These are phyloP conservation scores for Cephalotes varians DNA, from an alignment of 2,888 invertebrate species.

Conservation along the genomic window DNA sequence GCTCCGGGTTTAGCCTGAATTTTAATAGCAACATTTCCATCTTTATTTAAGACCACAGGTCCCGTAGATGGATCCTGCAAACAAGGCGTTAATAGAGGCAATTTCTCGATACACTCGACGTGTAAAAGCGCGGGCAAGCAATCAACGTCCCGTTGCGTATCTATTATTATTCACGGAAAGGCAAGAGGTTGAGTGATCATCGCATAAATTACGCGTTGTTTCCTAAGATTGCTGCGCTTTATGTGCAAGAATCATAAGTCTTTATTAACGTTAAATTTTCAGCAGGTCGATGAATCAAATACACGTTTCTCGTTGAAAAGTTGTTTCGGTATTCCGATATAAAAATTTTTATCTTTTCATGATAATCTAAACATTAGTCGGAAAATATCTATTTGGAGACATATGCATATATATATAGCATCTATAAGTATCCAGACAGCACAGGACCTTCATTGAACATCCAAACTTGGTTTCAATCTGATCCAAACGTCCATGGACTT, in stretches of 20 bases:
- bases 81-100: constrained; percentile 19
- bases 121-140: neutral
- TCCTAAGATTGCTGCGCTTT: neutral
- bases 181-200: neutral
- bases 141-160: constrained; percentile 1
- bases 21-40: constrained; percentile 88
- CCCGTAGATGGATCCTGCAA: constrained; percentile 70
- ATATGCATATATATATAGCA: too few relatives aligned
- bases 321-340: too few relatives aligned
- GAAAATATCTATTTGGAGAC: too few relatives aligned
- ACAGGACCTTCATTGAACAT: too few relatives aligned
- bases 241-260: neutral
- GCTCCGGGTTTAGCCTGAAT: constrained; percentile 92
- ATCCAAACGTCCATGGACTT: too few relatives aligned
- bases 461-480: too few relatives aligned
- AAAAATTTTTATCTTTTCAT: too few relatives aligned
- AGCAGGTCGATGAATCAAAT: neutral
- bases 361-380: too few relatives aligned
- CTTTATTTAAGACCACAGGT: constrained; percentile 87
- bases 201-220: neutral
- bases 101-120: neutral
- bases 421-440: too few relatives aligned
- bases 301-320: neutral
- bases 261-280: neutral
- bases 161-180: constrained; percentile 13